Conservation (phyloP, 1,140 invertebrate genomes). For the Drosophila nigromelanica region DNA sequence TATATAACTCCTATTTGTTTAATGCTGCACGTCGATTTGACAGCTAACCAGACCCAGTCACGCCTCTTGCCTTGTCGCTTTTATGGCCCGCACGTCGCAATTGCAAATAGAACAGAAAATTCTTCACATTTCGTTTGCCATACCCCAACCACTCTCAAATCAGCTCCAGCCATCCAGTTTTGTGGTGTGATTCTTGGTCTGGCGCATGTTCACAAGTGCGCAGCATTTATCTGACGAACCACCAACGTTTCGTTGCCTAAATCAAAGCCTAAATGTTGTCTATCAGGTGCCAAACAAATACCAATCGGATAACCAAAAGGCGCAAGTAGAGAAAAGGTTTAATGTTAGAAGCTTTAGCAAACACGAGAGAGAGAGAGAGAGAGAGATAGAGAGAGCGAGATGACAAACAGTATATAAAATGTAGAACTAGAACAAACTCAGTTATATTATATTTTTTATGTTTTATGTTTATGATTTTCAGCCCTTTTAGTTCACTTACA, state of each 20-base stretch:
- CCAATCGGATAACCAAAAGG: background rate
- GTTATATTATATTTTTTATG: too few relatives aligned
- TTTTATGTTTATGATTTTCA: too few relatives aligned
- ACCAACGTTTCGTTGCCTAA: slow-evolving; percentile 19
- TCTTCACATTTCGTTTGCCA: slow-evolving; percentile 40
- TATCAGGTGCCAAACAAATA: slow-evolving; percentile 39
- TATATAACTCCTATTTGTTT: slow-evolving; percentile 66
- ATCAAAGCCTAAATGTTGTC: slow-evolving; percentile 47
- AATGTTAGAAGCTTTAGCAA: slow-evolving; percentile 10
- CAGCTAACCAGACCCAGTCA: slow-evolving; percentile 53
- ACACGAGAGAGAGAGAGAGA: background rate
- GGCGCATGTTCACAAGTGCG: slow-evolving; percentile 58
- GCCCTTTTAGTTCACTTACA: too few relatives aligned
- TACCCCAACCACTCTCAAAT: background rate
- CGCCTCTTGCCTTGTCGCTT: slow-evolving; percentile 33
- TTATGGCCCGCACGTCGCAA: slow-evolving; percentile 59
- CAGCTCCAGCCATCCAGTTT: background rate
- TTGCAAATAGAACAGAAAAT: slow-evolving; percentile 68
- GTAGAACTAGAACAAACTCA: too few relatives aligned
- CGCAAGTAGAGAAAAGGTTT: slow-evolving; percentile 1
- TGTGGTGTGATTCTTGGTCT: background rate
- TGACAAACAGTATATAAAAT: background rate
- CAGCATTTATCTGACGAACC: slow-evolving; percentile 36
- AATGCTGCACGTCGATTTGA: slow-evolving; percentile 60
- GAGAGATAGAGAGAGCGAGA: too few relatives aligned